Base-by-base conservation (phyloP, 1,140 invertebrate species). In the Anastatus disparis region DNA sequence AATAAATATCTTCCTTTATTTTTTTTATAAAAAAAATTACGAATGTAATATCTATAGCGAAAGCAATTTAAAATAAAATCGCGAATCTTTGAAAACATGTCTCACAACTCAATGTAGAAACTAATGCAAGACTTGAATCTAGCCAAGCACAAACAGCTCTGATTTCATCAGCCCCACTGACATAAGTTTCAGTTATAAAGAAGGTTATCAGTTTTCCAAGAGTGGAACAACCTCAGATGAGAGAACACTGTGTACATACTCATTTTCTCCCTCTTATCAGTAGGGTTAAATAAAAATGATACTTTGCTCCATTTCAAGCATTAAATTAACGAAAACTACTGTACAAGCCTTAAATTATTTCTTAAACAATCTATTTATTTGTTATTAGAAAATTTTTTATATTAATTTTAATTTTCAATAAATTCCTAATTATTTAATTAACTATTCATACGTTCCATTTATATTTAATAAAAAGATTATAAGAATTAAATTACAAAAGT, bases 61-160 rank as follows among this genome's bases (percentile, higher is more conserved):
- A 48, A 52, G 22, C 70, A 71, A 42, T 65, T 66, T 2, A 59
- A 52, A 52, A 71, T 50, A 12, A 65, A 71, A 42, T 59, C 24
- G 20, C 52, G 26, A 44, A 71, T 65, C 61, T 71, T 71, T 35
- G 70, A 58, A 42, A 65, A 71, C 70, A 71, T 71, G 29, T 71
- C 62, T 71, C 13, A 20, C 52, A 38, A 2, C 8, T n/a, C 2
- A 15, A 52, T 50, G 12, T 42, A 27, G 20, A 40, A 52, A 48
- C 22, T 52, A 58, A 52, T 8, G 38, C 40, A 42, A 64, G 53
- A 48, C 42, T 48, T 12, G 7, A 70, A 17, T 58, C 38, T 56
- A 64, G 15, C 56, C 22, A 58, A 42, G 42, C 40, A 48, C 24
- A n/a, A n/a, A 27, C 17, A 64, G 52, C 42, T 64, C 17, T 64